Conservation (phyloP, 2,888 invertebrate genomes). For the Lasioglossum pauxillum region DNA sequence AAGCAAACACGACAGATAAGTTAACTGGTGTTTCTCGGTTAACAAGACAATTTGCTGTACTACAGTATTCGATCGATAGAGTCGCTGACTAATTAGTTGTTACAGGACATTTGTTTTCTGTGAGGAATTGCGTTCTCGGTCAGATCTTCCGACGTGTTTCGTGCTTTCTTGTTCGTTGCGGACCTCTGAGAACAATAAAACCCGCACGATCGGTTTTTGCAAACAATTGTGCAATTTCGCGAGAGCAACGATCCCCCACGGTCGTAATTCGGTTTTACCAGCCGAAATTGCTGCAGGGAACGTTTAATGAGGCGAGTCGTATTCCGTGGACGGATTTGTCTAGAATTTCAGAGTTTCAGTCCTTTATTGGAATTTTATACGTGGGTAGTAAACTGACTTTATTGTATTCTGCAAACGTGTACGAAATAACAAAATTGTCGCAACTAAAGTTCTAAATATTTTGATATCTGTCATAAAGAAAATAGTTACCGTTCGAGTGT, state of each 20-base stretch:
- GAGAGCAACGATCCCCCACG: neutral
- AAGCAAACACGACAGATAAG: neutral
- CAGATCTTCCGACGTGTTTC: neutral
- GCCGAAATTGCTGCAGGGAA: constrained; percentile 1
- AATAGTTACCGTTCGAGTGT: no score
- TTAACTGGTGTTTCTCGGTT: neutral
- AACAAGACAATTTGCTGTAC: neutral
- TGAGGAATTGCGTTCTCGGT: neutral
- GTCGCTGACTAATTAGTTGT: neutral
- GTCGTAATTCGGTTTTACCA: neutral
- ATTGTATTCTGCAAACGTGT: neutral
- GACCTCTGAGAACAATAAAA: neutral
- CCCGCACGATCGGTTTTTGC: neutral
- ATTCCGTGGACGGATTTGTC: neutral
- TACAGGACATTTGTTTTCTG: neutral
- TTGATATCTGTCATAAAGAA: neutral
- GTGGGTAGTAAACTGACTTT: neutral
- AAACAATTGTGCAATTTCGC: neutral
- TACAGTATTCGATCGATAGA: neutral
- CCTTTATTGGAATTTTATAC: neutral
- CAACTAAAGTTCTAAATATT: neutral
- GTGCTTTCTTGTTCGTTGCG: neutral
- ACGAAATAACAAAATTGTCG: neutral
- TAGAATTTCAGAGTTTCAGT: neutral
- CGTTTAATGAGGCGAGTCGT: constrained; percentile 9